Base-by-base conservation (phyloP, 1,140 invertebrate species). In the Eumaeus atala region DNA sequence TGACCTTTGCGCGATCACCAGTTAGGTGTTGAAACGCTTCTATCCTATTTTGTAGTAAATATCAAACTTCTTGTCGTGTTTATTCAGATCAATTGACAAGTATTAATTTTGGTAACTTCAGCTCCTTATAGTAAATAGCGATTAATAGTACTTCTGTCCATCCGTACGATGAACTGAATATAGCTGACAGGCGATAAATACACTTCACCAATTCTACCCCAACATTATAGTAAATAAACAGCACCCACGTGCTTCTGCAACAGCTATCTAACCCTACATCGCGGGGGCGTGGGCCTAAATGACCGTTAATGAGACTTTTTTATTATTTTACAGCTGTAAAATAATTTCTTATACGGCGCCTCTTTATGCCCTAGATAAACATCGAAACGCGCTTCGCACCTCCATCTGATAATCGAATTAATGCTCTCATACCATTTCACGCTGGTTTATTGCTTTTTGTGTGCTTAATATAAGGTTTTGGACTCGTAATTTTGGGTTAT, bases 341-440 rank as follows among this genome's bases (percentile, higher is more conserved):
- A 84, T 86, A 81, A 86, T 84, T 84, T 82, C 77, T 81, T 76
- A 77, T 77, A 84, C 65, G 70, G 75, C 71, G 74, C 74, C 79
- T 83, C 77, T 83, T 81, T 87, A 83, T 83, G 74, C 77, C n/a
- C 76, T 84, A 87, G 84, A 87, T 87, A 87, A 87, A 84, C 84
- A 87, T 87, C 84, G 66, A 81, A 87, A 83, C 79, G 71, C 80
- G 81, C 84, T 87, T 87, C 78, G 68, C 84, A 84, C 84, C 78
- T 84, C 77, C 38, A 87, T 87, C 84, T 87, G 84, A 87, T 87
- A 87, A 87, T 87, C 79, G 79, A 81, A 87, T 87, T 84, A 86
- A 86, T 80, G 67, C 84, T 86, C 76, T 83, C 66, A 61, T 77
- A 84, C 66, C 70, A 84, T 84, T 87, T 84, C 78, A 84, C 77